Percentiles rank a stretch among this genome's conserved stretches.
Conservation (phyloP, 2,113 vertebrate genomes). For the Burhinus bistriatus region DNA sequence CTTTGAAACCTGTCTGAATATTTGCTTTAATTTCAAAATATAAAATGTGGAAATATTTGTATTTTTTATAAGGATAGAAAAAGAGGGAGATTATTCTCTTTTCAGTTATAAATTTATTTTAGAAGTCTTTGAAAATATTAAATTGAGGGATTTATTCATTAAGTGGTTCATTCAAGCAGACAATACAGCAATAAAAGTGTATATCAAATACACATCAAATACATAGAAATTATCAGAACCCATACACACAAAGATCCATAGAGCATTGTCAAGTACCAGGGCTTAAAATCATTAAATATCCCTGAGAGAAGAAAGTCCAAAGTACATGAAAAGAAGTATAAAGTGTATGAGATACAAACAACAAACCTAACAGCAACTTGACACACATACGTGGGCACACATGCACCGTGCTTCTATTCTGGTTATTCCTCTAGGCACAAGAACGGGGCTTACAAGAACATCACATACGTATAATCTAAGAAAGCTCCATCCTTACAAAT, state of each 20-base stretch:
- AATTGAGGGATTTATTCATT: neutral
- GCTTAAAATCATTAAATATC: neutral
- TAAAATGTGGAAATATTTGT: neutral
- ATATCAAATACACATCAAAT: neutral
- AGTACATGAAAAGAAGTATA: neutral
- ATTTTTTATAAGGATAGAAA: neutral
- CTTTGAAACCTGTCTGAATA: neutral
- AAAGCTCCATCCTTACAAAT: neutral
- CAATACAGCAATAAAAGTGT: neutral
- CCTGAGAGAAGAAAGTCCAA: neutral
- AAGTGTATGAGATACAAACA: neutral
- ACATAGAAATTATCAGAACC: neutral
- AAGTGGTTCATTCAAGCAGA: neutral
- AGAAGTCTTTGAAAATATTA: neutral
- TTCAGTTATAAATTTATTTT: neutral
- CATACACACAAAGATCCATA: neutral
- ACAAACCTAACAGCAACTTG: neutral
- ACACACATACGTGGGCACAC: rapidly evolving
- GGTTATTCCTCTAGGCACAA: neutral
- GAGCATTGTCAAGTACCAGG: neutral
- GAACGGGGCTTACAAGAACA: neutral
- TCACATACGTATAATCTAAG: neutral
- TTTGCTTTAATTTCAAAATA: neutral
- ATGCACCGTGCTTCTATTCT: neutral
- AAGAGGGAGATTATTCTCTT: neutral